Evolutionary conservation across 2,797 vertebrate species (phyloP).

Genomic region (Crenuchus spilurus): DNA sequence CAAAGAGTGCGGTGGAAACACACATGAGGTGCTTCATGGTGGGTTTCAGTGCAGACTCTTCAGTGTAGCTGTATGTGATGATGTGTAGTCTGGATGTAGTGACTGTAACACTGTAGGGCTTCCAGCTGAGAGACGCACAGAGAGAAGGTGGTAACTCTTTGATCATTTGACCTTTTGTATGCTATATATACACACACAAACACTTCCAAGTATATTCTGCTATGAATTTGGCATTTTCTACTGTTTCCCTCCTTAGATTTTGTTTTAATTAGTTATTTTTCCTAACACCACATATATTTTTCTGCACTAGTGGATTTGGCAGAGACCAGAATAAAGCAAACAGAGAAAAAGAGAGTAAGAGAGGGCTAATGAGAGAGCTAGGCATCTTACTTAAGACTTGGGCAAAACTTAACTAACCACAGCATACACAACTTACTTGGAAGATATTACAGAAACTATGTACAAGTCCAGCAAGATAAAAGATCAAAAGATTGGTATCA

Average conservation of each 20-base stretch:
- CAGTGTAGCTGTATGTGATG: conserved; percentile 69
- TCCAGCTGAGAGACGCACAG: conserved; percentile 68
- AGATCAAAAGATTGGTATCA: too few species aligned
- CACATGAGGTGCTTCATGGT: conserved; percentile 40
- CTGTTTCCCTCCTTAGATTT: conserved; percentile 54
- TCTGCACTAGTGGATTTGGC: conserved; percentile 66
- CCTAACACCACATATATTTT: conserved; percentile 73
- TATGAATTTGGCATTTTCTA: too few species aligned
- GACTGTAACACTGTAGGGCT: conserved; percentile 75
- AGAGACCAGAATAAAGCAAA: conserved; percentile 64
- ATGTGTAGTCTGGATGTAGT: conserved; percentile 90
- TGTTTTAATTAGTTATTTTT: conserved; percentile 73
- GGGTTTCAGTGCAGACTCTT: conserved; percentile 41
- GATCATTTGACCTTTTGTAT: conserved; percentile 18
- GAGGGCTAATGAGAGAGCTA: too few species aligned
- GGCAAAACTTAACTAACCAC: too few species aligned
- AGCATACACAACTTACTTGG: too few species aligned
- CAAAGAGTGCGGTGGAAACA: conserved; percentile 57
- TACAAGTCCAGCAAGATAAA: too few species aligned
- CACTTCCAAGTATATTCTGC: too few species aligned
- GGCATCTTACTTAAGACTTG: too few species aligned
- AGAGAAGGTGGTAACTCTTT: not conserved
- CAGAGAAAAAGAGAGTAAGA: conserved; percentile 65
- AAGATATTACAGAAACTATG: too few species aligned
- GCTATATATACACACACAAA: not conserved